These are phyloP conservation scores for Galeruca laticollis DNA, from an alignment of 2,888 invertebrate species.

Conservation along the genomic window DNA sequence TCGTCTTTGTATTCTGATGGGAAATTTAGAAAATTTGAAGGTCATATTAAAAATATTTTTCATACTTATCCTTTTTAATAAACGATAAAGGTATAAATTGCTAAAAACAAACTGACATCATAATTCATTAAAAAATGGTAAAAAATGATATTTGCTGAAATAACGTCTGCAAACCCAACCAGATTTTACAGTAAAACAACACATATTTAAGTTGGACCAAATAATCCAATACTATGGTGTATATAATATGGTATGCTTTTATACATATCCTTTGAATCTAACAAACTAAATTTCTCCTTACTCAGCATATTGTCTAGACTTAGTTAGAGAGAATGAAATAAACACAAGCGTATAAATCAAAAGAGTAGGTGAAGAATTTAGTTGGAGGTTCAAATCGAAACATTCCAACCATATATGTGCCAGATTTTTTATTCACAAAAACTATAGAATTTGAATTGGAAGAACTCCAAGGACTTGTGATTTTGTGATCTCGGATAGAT, in stretches of 20 bases:
- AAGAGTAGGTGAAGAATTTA: conserved; percentile 48
- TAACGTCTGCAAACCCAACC: conserved; percentile 62
- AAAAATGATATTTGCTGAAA: conserved; percentile 20
- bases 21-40: too few species aligned
- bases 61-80: too few species aligned
- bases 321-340: conserved; percentile 34
- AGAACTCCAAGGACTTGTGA: conserved; percentile 53
- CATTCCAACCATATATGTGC: conserved; percentile 76
- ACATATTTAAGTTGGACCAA: conserved; percentile 66
- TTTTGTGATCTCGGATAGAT: conserved; percentile 46
- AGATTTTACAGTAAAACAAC: conserved; percentile 63
- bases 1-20: too few species aligned
- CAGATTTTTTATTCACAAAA: conserved; percentile 71
- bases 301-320: conserved; percentile 46
- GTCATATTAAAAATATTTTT: too few species aligned
- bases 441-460: conserved; percentile 60
- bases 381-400: conserved; percentile 61
- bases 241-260: conserved; percentile 63
- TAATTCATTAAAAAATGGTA: neutral
- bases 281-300: conserved; percentile 50
- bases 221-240: conserved; percentile 59
- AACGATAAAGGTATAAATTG: too few species aligned
- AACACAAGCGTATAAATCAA: conserved; percentile 46
- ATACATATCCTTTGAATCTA: conserved; percentile 62
- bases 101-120: too few species aligned